These are phyloP conservation scores for Rhinatrema bivittatum DNA, from an alignment of 2,797 vertebrate species.

Conservation along the genomic window DNA sequence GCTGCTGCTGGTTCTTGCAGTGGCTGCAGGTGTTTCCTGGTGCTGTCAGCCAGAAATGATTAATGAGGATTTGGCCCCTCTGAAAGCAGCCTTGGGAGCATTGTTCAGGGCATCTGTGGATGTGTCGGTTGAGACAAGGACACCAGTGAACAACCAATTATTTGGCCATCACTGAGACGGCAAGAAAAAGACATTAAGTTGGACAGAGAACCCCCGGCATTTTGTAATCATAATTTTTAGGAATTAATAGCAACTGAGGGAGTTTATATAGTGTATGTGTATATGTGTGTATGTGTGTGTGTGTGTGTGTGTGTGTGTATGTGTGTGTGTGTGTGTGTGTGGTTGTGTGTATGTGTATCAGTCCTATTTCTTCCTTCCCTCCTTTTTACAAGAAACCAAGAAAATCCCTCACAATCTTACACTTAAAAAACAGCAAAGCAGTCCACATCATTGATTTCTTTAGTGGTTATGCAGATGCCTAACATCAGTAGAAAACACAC, in stretches of 20 bases:
- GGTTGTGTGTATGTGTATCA: too few species aligned
- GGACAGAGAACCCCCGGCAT: conserved; percentile 61
- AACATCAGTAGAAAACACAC: too few species aligned
- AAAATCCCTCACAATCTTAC: too few species aligned
- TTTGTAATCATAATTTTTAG: conserved; percentile 55
- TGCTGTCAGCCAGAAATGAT: conserved; percentile 75
- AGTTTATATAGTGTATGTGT: too few species aligned
- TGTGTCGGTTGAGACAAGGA: conserved; percentile 77
- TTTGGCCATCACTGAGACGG: conserved; percentile 72
- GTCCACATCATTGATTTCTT: too few species aligned
- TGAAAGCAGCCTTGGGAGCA: conserved; percentile 71
- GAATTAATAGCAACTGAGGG: conserved; percentile 39
- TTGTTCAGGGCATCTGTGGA: conserved; percentile 77
- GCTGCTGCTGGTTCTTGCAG: conserved; percentile 46
- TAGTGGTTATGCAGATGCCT: too few species aligned
- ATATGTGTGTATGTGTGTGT: too few species aligned
- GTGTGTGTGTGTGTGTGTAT: too few species aligned
- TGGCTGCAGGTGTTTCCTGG: conserved; percentile 73
- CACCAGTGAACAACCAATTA: conserved; percentile 80
- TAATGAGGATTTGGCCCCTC: conserved; percentile 76
- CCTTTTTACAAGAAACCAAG: too few species aligned
- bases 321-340: too few species aligned
- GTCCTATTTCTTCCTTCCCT: too few species aligned
- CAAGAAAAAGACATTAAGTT: conserved; percentile 73
- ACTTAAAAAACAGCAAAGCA: too few species aligned